Conservation (phyloP, 2,113 vertebrate species). For the Prunella fulvescens region DNA sequence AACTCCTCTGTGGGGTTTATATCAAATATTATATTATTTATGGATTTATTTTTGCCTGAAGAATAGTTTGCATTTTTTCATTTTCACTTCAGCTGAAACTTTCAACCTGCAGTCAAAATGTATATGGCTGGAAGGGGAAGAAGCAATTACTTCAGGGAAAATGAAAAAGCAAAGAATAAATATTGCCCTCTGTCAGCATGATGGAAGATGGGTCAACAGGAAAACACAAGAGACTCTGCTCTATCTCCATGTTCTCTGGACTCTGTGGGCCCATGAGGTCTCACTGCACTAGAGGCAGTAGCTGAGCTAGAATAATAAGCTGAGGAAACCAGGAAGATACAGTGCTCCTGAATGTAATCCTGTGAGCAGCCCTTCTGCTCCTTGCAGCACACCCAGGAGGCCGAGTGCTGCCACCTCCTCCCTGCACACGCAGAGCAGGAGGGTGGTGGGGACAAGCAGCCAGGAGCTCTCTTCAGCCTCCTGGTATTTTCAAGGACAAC, state of each 20-base stretch:
- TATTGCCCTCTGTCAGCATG: not conserved
- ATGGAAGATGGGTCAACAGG: not conserved
- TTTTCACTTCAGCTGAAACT: not conserved
- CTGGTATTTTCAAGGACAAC: not conserved
- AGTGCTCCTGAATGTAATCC: not conserved
- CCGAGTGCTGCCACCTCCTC: accelerated
- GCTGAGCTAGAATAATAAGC: not conserved
- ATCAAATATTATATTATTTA: not conserved
- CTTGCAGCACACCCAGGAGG: not conserved
- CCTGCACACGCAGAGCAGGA: not conserved
- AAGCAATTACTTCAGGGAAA: not conserved
- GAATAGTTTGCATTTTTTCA: not conserved
- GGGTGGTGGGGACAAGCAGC: not conserved
- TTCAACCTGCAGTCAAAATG: not conserved
- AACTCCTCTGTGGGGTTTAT: not conserved
- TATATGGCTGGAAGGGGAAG: not conserved
- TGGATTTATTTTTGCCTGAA: not conserved
- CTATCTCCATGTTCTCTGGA: accelerated
- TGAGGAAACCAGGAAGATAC: not conserved
- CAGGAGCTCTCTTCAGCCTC: not conserved
- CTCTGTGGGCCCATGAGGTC: accelerated
- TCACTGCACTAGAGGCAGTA: not conserved
- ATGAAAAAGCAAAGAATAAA: not conserved
- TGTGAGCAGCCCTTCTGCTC: not conserved
- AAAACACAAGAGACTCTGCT: not conserved